Evolutionary conservation across 2,888 invertebrate species (phyloP).

Genomic region (Hydropsyche betteni): DNA sequence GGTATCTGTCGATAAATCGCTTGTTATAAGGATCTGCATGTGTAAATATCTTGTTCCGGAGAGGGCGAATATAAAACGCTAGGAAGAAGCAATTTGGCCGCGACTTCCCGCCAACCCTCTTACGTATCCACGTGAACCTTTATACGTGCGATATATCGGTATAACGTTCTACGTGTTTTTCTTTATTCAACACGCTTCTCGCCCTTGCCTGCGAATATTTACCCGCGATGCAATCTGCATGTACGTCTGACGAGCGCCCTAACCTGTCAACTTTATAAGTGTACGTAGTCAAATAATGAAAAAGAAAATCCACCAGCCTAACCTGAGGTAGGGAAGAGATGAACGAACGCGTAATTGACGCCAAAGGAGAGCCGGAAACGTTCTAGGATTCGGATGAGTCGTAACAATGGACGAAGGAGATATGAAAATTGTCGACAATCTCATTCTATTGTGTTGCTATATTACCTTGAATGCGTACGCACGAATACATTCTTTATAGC

Average conservation of each 20-base stretch:
- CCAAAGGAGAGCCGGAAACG: not conserved
- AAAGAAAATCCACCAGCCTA: too few relatives aligned
- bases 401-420: constrained; percentile 4
- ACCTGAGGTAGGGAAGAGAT: not conserved
- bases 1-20: constrained; percentile 16
- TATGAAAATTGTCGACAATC: constrained; percentile 11
- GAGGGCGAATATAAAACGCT: constrained; percentile 14
- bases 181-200: constrained; percentile 13
- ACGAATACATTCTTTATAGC: too few relatives aligned
- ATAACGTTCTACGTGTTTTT: constrained; percentile 20
- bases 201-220: constrained; percentile 14
- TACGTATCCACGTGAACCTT: not conserved
- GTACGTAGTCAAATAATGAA: too few relatives aligned
- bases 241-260: constrained; percentile 1
- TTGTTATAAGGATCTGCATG: constrained; percentile 29
- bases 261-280: constrained; percentile 1
- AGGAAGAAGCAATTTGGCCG: constrained; percentile 24
- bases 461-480: too few relatives aligned
- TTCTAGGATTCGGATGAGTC: constrained; percentile 4
- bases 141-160: not conserved
- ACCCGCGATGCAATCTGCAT: constrained; percentile 28
- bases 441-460: not conserved
- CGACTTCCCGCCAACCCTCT: constrained; percentile 2
- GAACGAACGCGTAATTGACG: not conserved
- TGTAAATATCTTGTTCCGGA: constrained; percentile 15